Evolutionary conservation across 2,888 invertebrate species (phyloP).

Genomic region (Scaptodrosophila latifasciaeformis): DNA sequence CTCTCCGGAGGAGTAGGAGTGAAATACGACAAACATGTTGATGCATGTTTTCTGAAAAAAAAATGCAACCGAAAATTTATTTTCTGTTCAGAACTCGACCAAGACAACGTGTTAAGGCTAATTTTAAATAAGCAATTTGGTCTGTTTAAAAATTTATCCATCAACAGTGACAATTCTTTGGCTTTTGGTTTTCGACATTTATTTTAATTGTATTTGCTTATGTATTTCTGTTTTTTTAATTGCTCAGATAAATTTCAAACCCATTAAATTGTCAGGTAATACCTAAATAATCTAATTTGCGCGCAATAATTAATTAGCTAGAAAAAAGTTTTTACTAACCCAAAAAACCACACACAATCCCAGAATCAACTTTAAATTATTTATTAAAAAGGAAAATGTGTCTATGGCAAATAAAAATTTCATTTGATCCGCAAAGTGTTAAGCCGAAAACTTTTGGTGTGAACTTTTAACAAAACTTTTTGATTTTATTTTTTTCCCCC

Average conservation of each 20-base stretch:
- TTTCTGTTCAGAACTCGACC: conserved; percentile 21
- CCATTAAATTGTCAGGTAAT: no score
- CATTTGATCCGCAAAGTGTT: conserved; percentile 16
- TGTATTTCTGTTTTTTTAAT: no score
- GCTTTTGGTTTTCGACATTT: background rate
- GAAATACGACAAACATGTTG: conserved; percentile 1
- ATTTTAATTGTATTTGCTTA: no score
- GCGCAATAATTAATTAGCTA: no score
- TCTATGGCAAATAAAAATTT: conserved; percentile 18
- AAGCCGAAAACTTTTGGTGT: conserved; percentile 24
- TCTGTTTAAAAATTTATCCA: conserved; percentile 15
- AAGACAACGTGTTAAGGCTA: no score
- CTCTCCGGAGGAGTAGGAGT: background rate
- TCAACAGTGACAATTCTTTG: conserved; percentile 3
- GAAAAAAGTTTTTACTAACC: background rate
- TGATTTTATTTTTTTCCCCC: background rate
- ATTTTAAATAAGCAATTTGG: conserved; percentile 18
- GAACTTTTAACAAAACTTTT: conserved; percentile 14
- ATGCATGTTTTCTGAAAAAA: conserved; percentile 33
- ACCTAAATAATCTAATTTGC: no score
- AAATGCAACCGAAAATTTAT: conserved; percentile 49
- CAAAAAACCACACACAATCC: background rate
- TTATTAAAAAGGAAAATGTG: conserved; percentile 2
- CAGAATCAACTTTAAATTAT: background rate
- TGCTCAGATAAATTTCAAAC: no score